Conservation (phyloP, 2,888 invertebrate species). For the Rhodophaea formosa region DNA sequence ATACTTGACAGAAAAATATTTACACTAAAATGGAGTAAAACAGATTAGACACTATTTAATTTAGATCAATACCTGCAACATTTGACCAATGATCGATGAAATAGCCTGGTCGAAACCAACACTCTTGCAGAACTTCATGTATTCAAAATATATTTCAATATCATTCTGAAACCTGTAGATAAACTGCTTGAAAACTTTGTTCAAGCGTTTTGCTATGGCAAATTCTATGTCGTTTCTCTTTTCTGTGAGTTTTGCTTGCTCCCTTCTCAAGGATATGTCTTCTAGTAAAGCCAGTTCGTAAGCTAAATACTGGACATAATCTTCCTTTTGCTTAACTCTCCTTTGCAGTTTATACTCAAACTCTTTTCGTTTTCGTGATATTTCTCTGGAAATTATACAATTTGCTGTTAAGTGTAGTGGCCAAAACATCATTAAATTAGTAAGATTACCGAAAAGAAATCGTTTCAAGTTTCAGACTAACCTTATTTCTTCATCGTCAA, state of each 20-base stretch:
- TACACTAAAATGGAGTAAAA: no score
- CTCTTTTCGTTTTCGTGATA: slow-evolving; percentile 85
- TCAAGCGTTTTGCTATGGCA: slow-evolving; percentile 86
- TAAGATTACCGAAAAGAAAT: background rate
- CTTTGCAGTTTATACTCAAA: slow-evolving; percentile 88
- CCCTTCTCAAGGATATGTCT: slow-evolving; percentile 83
- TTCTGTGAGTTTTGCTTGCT: slow-evolving; percentile 77
- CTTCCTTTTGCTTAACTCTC: slow-evolving; percentile 84
- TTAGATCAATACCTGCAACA: slow-evolving; percentile 75
- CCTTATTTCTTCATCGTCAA: slow-evolving; percentile 86
- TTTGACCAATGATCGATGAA: slow-evolving; percentile 80
- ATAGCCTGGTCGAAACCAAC: slow-evolving; percentile 80
- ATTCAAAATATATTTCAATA: slow-evolving; percentile 87
- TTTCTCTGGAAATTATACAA: slow-evolving; percentile 72
- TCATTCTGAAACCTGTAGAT: slow-evolving; percentile 86
- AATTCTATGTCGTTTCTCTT: slow-evolving; percentile 85
- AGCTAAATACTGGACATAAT: slow-evolving; percentile 85
- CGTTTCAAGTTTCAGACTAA: slow-evolving; percentile 43
- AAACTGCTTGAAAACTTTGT: slow-evolving; percentile 87
- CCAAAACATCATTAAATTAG: background rate
- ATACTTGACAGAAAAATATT: no score
- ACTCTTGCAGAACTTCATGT: slow-evolving; percentile 89
- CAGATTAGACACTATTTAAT: no score
- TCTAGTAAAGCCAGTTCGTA: slow-evolving; percentile 86
- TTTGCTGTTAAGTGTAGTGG: background rate